Evolutionary conservation across 2,888 invertebrate genomes (phyloP).

Genomic region (Drosophila subsilvestris): DNA sequence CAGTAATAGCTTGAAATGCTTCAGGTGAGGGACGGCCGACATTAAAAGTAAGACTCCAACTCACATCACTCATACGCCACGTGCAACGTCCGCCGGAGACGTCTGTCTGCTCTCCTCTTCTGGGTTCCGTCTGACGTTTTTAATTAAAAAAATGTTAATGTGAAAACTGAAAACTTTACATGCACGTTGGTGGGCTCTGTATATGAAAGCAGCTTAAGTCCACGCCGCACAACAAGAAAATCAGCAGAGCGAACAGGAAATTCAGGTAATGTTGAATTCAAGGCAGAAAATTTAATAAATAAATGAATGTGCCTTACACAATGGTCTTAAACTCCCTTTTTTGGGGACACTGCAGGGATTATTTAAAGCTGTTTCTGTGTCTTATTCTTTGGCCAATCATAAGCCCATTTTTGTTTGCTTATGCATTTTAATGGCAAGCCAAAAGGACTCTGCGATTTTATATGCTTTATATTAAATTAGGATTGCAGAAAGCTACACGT

Average conservation of each 20-base stretch:
- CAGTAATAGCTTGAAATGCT: conserved; percentile 10
- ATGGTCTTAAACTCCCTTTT: neutral
- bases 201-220: conserved; percentile 17
- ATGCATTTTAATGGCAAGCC: neutral
- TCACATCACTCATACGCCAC: conserved; percentile 69
- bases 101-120: conserved; percentile 14
- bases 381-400: neutral
- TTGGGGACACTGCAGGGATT: neutral
- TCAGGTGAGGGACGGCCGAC: conserved; percentile 18
- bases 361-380: neutral
- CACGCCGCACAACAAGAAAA: neutral
- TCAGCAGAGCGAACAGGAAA: neutral
- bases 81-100: conserved; percentile 35
- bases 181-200: neutral
- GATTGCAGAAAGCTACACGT: neutral
- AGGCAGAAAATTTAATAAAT: neutral
- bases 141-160: conserved; percentile 77
- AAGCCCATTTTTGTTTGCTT: neutral
- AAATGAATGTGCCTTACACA: neutral
- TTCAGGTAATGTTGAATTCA: neutral
- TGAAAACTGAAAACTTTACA: conserved; percentile 29
- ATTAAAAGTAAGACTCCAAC: conserved; percentile 20
- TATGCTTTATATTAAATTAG: neutral
- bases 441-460: neutral
- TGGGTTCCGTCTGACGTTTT: conserved; percentile 48